Conservation (phyloP, 2,797 vertebrate species). For the Pangasius djambal region DNA sequence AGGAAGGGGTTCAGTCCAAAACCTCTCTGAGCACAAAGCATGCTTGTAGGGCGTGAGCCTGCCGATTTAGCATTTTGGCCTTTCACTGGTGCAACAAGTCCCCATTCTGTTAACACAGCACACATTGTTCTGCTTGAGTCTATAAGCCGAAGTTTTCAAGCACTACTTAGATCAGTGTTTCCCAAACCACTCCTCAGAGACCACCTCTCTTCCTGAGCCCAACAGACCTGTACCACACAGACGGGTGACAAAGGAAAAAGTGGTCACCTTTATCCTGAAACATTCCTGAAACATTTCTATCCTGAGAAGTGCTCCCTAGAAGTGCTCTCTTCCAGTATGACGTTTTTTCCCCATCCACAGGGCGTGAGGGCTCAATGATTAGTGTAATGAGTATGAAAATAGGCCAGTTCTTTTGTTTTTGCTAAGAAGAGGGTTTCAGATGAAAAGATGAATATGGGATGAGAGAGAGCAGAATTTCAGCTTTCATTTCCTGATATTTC, state of each 20-base stretch:
- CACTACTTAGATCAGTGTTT: constrained; percentile 10
- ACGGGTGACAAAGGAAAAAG: background rate
- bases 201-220: background rate
- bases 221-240: background rate
- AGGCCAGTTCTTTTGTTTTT: background rate
- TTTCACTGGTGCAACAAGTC: constrained; percentile 11
- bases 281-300: background rate
- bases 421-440: no score
- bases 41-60: background rate
- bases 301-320: background rate
- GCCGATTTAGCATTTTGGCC: constrained; percentile 17
- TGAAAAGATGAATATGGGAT: no score
- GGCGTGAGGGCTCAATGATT: background rate
- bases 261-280: background rate
- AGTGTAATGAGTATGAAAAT: background rate
- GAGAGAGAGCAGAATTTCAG: no score
- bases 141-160: background rate
- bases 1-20: background rate
- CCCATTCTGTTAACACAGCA: constrained; percentile 15
- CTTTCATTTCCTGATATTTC: no score
- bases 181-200: background rate
- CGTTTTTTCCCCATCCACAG: background rate
- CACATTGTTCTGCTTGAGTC: constrained; percentile 10
- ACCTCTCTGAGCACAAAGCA: background rate
- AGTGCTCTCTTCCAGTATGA: background rate